A percentile compares a stretch with the other conserved stretches of the same genome.
Evolutionary conservation across 2,888 invertebrate species (phyloP).

Genomic region (Mythimna lalbum): DNA sequence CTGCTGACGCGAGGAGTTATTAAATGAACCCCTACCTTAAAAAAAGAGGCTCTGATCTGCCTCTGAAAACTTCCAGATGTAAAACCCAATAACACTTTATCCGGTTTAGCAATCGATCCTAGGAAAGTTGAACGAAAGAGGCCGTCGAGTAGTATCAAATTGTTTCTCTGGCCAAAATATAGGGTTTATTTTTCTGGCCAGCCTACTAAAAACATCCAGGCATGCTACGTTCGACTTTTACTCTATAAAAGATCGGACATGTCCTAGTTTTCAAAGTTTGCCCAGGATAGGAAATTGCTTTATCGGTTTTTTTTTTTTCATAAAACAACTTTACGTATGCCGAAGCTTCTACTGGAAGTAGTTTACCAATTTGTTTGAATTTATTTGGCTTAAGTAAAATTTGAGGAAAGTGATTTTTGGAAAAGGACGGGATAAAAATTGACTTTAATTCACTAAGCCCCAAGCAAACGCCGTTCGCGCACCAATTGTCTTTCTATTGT

Average conservation of each 20-base stretch:
- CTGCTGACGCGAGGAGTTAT: too few species aligned
- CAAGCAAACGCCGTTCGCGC: too few species aligned
- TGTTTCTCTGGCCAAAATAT: neutral
- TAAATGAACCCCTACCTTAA: too few species aligned
- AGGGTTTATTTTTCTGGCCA: neutral
- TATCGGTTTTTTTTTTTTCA: slow-evolving; percentile 13
- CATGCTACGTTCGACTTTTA: neutral
- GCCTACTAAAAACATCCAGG: neutral
- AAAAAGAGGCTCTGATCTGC: neutral
- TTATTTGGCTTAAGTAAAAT: neutral
- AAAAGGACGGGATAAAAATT: too few species aligned
- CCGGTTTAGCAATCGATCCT: too few species aligned
- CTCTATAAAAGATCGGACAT: neutral
- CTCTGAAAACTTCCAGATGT: neutral
- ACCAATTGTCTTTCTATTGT: too few species aligned
- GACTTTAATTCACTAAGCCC: too few species aligned
- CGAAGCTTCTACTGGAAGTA: slow-evolving; percentile 5
- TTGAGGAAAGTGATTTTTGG: neutral
- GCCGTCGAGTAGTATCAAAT: neutral
- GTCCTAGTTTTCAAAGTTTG: slow-evolving; percentile 32
- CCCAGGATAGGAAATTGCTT: slow-evolving; percentile 10
- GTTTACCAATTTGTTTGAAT: slow-evolving; percentile 24
- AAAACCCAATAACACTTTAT: neutral
- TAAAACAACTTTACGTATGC: neutral
- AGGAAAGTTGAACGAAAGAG: neutral